These are phyloP conservation scores for Eueides isabella DNA, from an alignment of 1,140 invertebrate species.

Conservation along the genomic window DNA sequence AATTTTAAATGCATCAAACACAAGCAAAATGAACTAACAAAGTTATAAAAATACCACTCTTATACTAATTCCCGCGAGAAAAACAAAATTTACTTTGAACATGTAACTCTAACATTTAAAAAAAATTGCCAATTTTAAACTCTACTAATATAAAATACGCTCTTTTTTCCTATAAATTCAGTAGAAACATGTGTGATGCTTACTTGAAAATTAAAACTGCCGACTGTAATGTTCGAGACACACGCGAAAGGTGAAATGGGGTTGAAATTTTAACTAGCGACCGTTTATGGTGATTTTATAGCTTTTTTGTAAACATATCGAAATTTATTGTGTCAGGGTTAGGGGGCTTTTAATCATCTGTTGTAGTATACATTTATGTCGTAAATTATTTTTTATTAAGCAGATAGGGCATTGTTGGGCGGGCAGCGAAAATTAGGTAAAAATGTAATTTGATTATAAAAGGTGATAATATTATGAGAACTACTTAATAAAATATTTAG, in stretches of 20 bases:
- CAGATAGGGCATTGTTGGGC: slow-evolving; percentile 11
- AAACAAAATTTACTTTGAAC: slow-evolving; percentile 26
- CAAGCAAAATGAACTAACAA: slow-evolving; percentile 30
- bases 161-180: slow-evolving; percentile 25
- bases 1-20: slow-evolving; percentile 34
- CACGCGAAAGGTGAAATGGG: slow-evolving; percentile 54
- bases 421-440: neutral
- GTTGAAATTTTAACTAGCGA: slow-evolving; percentile 36
- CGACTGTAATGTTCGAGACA: slow-evolving; percentile 49
- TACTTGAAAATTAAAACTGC: slow-evolving; percentile 62
- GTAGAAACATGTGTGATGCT: slow-evolving; percentile 56
- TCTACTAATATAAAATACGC: slow-evolving; percentile 27
- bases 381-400: slow-evolving; percentile 33
- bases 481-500: neutral
- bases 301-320: slow-evolving; percentile 42
- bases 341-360: slow-evolving; percentile 34
- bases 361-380: slow-evolving; percentile 25
- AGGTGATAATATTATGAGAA: neutral
- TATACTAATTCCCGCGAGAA: slow-evolving; percentile 36
- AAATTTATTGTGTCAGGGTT: slow-evolving; percentile 42
- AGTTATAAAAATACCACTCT: slow-evolving; percentile 42
- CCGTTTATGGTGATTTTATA: slow-evolving; percentile 46
- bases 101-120: slow-evolving; percentile 22
- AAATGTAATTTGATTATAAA: slow-evolving; percentile 1
- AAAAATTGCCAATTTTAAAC: slow-evolving; percentile 21